These are phyloP conservation scores for Listronotus bonariensis DNA, from an alignment of 1,140 invertebrate species.

Conservation along the genomic window DNA sequence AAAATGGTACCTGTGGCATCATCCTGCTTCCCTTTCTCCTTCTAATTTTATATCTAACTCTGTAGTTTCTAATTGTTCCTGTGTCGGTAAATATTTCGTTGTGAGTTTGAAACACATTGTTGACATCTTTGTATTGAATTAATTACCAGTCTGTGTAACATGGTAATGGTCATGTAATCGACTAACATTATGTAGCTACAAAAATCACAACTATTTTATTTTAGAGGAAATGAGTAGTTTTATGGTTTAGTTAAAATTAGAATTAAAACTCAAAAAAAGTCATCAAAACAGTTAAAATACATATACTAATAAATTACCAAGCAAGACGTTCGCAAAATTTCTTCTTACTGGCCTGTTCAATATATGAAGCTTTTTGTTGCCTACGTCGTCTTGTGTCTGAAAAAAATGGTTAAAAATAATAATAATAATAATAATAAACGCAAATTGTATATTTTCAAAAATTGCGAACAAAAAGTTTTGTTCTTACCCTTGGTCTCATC, in stretches of 20 bases:
- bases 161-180: conserved; percentile 75
- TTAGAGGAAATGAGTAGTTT: neutral
- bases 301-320: conserved; percentile 61
- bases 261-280: neutral
- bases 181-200: conserved; percentile 74
- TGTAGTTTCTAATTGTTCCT: conserved; percentile 43
- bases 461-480: no score
- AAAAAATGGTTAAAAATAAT: no score
- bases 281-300: conserved; percentile 5
- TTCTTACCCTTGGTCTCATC: conserved; percentile 31
- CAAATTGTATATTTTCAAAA: no score
- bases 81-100: conserved; percentile 62
- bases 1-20: conserved; percentile 40
- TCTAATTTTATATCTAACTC: conserved; percentile 38
- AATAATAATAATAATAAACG: no score
- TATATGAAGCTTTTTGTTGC: conserved; percentile 74
- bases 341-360: conserved; percentile 79
- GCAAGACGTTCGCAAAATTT: conserved; percentile 72
- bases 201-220: conserved; percentile 24
- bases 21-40: conserved; percentile 32
- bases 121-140: conserved; percentile 67
- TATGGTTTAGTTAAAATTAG: neutral
- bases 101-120: conserved; percentile 64
- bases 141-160: conserved; percentile 68
- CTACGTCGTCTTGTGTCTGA: conserved; percentile 32